A percentile compares a stretch with the other conserved stretches of the same genome.
phyloP scores from a whole-genome alignment of 2,113 vertebrate species.

The Cebidichthys violaceus region DNA sequence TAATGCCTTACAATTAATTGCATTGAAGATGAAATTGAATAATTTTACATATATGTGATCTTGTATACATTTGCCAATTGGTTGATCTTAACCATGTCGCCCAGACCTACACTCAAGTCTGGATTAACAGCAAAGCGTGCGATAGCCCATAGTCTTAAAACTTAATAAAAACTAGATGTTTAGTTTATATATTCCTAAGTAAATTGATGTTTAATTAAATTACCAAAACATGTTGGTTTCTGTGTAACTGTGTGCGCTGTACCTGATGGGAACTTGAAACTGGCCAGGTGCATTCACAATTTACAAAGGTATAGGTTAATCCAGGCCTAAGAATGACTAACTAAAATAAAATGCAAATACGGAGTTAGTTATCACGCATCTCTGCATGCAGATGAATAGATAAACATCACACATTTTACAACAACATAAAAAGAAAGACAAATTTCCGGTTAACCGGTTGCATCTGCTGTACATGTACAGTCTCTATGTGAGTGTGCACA shows the following conservation, averaged over 20 bases:
- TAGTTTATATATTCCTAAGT: neutral
- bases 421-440: neutral
- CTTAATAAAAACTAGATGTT: conserved; percentile 1
- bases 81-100: neutral
- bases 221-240: neutral
- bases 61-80: neutral
- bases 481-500: neutral
- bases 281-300: neutral
- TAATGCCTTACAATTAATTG: neutral
- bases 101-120: neutral
- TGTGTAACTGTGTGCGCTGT: neutral
- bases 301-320: neutral
- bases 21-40: neutral
- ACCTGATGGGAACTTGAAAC: neutral
- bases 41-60: neutral
- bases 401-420: neutral
- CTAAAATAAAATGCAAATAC: neutral
- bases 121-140: neutral
- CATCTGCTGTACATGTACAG: neutral
- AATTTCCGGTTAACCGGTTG: neutral
- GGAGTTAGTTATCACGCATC: neutral
- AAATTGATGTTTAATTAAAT: conserved; percentile 21
- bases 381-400: too few relatives aligned
- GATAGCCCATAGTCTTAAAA: neutral
- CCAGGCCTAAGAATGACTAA: neutral